Evolutionary conservation across 2,888 invertebrate genomes (phyloP), one percentile per base, ranked within the genome.

Genomic region (Apomyelois bistriatella): DNA sequence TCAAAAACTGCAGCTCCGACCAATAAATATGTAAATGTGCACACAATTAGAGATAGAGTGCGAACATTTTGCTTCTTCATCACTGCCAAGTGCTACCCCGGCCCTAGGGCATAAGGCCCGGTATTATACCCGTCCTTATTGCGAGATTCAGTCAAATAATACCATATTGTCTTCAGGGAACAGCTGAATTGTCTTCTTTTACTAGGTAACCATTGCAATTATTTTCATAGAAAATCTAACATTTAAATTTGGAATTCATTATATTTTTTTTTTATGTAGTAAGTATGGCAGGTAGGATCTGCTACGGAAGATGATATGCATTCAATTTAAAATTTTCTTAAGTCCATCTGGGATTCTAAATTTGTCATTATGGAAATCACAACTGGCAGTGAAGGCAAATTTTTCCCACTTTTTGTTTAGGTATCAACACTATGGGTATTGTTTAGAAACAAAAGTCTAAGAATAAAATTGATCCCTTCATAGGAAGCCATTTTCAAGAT

Each of bases 21-120:
- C 74, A 99, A 94, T 88, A 99, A 94, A 91, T 99, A 99, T 76
- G 99, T 99, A 93, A 99, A 98, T 90, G 99, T 99, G 94, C 98
- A 98, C 93, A 99, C 99, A 93, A 99, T 99, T 92, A 99, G 95
- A 81, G 99, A 98, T 93, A 99, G 93, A 92, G 99, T 99, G 93
- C 99, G 98, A 91, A 99, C 98, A 96, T 99, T 99, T 96, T 99
- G 99, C 94, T 98, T 98, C 97, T 99, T 99, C 99, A 99, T 99
- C 81, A 87, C 89, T 89, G 82, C 87, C 85, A 68, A 84, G 76
- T 81, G 72, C 66, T 71, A 76, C 74, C 77, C 76, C 71, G 76
- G 80, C 81, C 78, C 74, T 70, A 78, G 84, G 85, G 85, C 67
- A 51, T 72, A 70, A 65, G 75, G 80, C 85, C 85, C 83, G 59